Percentiles rank a stretch among this genome's conserved stretches.
Evolutionary conservation across 2,888 invertebrate species (phyloP).

Genomic region (Iselma pallidipennis): DNA sequence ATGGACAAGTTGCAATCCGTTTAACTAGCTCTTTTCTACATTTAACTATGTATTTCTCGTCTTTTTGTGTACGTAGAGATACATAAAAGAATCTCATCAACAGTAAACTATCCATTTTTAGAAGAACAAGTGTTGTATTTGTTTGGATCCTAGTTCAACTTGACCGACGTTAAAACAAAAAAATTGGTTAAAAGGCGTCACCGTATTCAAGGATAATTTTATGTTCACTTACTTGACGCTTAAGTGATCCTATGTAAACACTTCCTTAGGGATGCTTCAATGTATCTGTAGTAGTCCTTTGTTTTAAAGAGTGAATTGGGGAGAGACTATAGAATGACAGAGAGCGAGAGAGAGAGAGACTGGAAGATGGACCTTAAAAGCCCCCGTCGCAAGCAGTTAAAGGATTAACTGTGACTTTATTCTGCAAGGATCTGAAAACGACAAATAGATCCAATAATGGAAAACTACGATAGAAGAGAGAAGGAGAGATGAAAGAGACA

Average conservation of each 20-base stretch:
- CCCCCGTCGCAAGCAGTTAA: background rate
- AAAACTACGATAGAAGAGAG: background rate
- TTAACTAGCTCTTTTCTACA: background rate
- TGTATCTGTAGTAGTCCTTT: background rate
- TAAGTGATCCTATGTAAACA: slow-evolving; percentile 1
- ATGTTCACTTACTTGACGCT: background rate
- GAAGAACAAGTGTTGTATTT: background rate
- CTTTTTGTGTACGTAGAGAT: background rate
- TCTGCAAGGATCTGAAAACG: background rate
- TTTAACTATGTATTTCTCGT: background rate
- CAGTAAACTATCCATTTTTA: background rate
- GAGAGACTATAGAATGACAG: background rate
- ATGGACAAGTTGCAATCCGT: background rate
- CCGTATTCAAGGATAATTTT: background rate
- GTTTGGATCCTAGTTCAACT: background rate
- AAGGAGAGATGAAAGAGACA: background rate
- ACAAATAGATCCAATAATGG: slow-evolving; percentile 1
- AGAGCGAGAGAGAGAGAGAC: background rate
- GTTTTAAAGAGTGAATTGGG: background rate
- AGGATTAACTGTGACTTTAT: background rate
- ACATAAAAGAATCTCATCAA: background rate
- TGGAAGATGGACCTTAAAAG: background rate
- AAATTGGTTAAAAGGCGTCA: background rate
- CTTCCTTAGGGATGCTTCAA: background rate
- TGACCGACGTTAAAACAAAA: background rate